Evolutionary conservation across 2,888 invertebrate species (phyloP).

Genomic region (Marronus borbonicus): DNA sequence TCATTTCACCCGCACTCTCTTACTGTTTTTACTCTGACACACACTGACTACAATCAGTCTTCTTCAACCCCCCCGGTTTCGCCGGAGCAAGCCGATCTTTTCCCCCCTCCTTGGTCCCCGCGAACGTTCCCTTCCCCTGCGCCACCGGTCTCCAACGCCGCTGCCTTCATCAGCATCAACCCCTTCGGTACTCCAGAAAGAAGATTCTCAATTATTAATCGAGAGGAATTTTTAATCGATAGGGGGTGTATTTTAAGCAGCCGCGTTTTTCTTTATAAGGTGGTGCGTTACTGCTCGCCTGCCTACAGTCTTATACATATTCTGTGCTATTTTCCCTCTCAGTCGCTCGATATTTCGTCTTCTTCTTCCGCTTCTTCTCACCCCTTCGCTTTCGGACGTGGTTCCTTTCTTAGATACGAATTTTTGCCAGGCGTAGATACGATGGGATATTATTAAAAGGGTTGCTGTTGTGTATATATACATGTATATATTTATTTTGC

Average conservation of each 20-base stretch:
- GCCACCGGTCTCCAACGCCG: conserved; percentile 49
- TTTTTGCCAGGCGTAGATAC: conserved; percentile 28
- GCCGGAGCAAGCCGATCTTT: conserved; percentile 50
- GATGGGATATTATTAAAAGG: conserved; percentile 43
- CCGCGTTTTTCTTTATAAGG: conserved; percentile 58
- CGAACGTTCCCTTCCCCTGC: conserved; percentile 48
- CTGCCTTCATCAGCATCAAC: conserved; percentile 57
- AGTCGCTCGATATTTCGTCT: conserved; percentile 33
- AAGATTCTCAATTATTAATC: conserved; percentile 63
- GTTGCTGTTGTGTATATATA: conserved; percentile 40
- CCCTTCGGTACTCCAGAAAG: conserved; percentile 56
- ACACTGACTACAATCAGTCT: conserved; percentile 70
- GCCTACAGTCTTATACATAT: conserved; percentile 42
- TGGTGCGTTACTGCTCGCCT: conserved; percentile 45
- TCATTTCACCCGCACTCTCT: conserved; percentile 80
- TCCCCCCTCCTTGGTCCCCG: conserved; percentile 51
- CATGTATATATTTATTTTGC: conserved; percentile 28
- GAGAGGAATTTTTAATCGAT: conserved; percentile 63
- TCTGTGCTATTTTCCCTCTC: conserved; percentile 46
- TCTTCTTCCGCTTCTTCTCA: conserved; percentile 24
- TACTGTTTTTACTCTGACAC: conserved; percentile 70
- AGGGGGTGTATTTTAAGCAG: conserved; percentile 59
- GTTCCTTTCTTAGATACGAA: conserved; percentile 40
- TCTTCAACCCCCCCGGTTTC: conserved; percentile 62
- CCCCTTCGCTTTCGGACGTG: conserved; percentile 31